Base-by-base conservation (phyloP, 2,797 vertebrate species). In the Gymnothorax javanicus region DNA sequence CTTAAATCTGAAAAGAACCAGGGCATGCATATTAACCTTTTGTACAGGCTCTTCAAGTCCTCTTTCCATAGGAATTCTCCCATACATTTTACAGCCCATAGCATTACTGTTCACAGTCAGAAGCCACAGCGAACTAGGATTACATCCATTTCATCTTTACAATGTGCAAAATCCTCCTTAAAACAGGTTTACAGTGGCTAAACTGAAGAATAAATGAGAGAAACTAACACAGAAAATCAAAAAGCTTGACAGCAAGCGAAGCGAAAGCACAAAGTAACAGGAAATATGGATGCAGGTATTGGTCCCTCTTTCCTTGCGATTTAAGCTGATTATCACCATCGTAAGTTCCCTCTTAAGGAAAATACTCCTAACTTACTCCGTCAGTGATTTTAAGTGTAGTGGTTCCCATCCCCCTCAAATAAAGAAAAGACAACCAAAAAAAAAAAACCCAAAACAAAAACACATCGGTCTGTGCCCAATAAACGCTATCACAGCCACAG, bases 81-180 rank as follows among this genome's bases (percentile, higher is more conserved):
- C 96, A 92, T 95, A 97, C 96, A 96, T 97, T 96, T 93, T 97
- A 97, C 97, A 98, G 96, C 96, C 97, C 97, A 97, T 96, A 97
- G 96, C 97, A 97, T 97, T 96, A 96, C 97, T 97, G 97, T 97
- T 97, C 97, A 98, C 97, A 97, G 96, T 97, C 97, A 95, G 96
- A 97, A 95, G 98, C 97, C 97, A 98, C 97, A 97, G 97, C 97
- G 96, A 97, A 97, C 97, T 98, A 97, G 96, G 96, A 97, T 97
- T 97, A 98, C 97, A 97, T 95, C 95, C 94, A 95, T 92, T 93
- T 95, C 96, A 96, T 97, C 97, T 99, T 98, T 98, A 99, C 97
- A 98, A 97, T 98, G 98, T 99, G 98, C 98, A 99, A 99, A 98
- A 97, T 97, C 96, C 96, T 97, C 97, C 96, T 91, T 92, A 91